A percentile compares a stretch with the other conserved stretches of the same genome.
Conservation (phyloP, 1,140 invertebrate species). For the Schlechtendalia chinensis region DNA sequence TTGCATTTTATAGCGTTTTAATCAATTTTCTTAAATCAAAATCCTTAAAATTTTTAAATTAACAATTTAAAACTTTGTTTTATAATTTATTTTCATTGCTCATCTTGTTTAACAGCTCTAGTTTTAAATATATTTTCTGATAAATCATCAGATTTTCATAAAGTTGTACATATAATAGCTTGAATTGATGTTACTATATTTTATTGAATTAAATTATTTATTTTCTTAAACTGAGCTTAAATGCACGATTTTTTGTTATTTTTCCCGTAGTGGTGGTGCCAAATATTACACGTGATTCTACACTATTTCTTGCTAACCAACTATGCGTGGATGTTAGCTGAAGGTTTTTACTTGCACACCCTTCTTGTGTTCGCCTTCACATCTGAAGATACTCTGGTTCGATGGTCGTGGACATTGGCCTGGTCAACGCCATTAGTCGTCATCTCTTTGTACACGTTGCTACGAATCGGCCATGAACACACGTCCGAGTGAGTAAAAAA, state of each 20-base stretch:
- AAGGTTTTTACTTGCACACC: conserved; percentile 91
- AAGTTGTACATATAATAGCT: no score
- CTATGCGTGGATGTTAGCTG: conserved; percentile 94
- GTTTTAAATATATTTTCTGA: no score
- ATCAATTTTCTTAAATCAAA: neutral
- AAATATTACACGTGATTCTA: conserved; percentile 76
- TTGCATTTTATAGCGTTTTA: no score
- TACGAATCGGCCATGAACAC: conserved; percentile 62
- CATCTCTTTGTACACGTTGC: conserved; percentile 66
- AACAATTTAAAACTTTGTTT: no score
- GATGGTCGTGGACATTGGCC: conserved; percentile 78
- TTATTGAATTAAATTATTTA: no score
- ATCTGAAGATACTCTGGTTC: conserved; percentile 77
- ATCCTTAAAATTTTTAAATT: no score
- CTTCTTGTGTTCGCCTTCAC: conserved; percentile 88
- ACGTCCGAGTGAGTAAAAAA: conserved; percentile 63
- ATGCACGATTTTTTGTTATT: neutral
- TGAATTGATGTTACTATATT: no score
- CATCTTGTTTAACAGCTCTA: no score
- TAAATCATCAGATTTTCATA: no score
- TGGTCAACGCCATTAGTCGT: conserved; percentile 79
- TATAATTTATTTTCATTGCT: no score
- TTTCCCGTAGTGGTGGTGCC: conserved; percentile 70
- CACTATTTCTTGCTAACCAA: conserved; percentile 89
- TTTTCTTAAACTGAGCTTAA: no score